phyloP scores from a whole-genome alignment of 2,113 vertebrate species.

The Neotoma lepida region DNA sequence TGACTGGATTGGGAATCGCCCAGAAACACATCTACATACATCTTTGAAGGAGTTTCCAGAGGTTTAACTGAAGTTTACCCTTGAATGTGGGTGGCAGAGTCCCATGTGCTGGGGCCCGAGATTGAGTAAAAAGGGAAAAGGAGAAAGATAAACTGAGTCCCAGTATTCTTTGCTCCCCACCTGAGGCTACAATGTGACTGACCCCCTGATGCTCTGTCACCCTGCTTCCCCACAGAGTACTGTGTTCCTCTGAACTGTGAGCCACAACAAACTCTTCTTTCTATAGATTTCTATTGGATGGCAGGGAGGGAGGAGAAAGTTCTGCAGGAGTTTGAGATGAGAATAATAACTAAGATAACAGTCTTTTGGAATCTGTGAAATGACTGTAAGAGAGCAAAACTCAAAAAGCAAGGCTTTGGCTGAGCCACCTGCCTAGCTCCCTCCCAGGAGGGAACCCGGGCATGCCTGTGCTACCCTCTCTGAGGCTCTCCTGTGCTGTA shows the following conservation, averaged over 20 bases:
- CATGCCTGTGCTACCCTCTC: neutral
- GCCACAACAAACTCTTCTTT: neutral
- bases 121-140: neutral
- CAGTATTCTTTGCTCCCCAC: neutral
- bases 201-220: no score
- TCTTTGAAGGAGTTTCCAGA: neutral
- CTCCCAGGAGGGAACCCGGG: neutral
- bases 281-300: neutral
- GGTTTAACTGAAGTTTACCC: neutral
- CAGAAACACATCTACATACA: neutral
- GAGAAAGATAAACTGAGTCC: neutral
- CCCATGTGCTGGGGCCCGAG: neutral
- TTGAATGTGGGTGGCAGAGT: neutral
- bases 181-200: neutral
- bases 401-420: conserved; percentile 8
- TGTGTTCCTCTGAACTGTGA: neutral
- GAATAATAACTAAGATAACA: neutral
- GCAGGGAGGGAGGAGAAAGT: rapidly evolving
- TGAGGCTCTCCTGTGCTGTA: neutral
- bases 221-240: neutral
- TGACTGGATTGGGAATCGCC: neutral
- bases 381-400: neutral
- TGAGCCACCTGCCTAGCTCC: neutral
- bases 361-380: conserved; percentile 27
- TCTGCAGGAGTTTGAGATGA: neutral